Conservation (phyloP, 2,888 invertebrate genomes). For the Drosophila fulvimacula region DNA sequence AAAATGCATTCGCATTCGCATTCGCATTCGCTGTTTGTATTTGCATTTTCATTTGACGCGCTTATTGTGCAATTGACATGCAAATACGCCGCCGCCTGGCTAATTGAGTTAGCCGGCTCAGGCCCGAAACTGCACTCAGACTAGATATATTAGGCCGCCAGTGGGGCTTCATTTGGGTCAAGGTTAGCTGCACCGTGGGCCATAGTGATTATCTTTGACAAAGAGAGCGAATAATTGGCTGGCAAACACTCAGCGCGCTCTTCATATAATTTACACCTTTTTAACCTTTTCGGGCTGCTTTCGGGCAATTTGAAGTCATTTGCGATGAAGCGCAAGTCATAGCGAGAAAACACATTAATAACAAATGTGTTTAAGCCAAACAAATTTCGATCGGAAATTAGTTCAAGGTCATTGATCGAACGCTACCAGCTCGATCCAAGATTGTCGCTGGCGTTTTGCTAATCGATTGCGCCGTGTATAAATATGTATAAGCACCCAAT, state of each 20-base stretch:
- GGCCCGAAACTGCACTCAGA: conserved; percentile 28
- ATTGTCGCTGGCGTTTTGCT: conserved; percentile 49
- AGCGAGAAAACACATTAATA: conserved; percentile 29
- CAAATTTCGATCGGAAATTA: conserved; percentile 60
- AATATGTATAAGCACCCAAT: conserved; percentile 41
- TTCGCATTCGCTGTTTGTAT: neutral
- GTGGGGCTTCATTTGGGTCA: conserved; percentile 76
- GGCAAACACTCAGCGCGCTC: conserved; percentile 43
- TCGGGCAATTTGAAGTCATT: conserved; percentile 44
- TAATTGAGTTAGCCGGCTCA: conserved; percentile 25
- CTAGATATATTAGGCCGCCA: no score
- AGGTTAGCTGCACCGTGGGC: conserved; percentile 64
- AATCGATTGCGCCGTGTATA: conserved; percentile 58
- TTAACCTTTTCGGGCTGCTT: conserved; percentile 47
- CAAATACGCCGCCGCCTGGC: conserved; percentile 29
- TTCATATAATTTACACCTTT: conserved; percentile 50
- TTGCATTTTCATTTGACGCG: conserved; percentile 38
- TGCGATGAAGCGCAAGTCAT: conserved; percentile 51
- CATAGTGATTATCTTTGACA: conserved; percentile 10
- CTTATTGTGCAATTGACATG: conserved; percentile 56
- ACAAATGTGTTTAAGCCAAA: conserved; percentile 17
- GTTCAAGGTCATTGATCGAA: conserved; percentile 79
- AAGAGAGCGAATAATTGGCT: conserved; percentile 65
- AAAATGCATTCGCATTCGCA: conserved; percentile 40
- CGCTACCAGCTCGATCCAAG: conserved; percentile 38